Base-by-base conservation (phyloP, 2,113 vertebrate genomes). In the Ophthalmolycus amberensis region DNA sequence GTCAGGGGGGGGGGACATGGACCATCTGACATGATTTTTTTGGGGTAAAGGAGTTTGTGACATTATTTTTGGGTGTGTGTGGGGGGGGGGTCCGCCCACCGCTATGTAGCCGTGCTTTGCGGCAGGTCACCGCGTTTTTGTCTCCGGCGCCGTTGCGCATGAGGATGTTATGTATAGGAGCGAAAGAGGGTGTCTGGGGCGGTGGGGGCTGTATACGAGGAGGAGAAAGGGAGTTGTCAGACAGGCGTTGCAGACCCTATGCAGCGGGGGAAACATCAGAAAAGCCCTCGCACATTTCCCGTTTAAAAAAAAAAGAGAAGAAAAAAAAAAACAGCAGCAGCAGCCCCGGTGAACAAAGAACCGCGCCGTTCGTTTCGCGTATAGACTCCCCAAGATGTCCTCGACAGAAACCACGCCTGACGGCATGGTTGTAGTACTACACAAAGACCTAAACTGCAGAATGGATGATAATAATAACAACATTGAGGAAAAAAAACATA, bases 191-290 rank as follows among this genome's bases (percentile, higher is more conserved):
- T 85, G 89, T 92, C 88, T 89, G 84, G 84, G 70, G 50, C 32
- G 63, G 85, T 18, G 71, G 77, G 80, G 77, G 27, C 79, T 82
- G 75, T 68, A 69, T 78, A 69, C 58, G 81, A 75, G 88, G 73
- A 86, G 83, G 72, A 80, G 90, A 80, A 90, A 90, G 93, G 92
- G 90, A 93, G 93, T 90, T 93, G 91, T 93, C 91, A 93, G 90
- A 93, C 92, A 93, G 92, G 87, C 91, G 90, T 79, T 93, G 94
- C 94, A 90, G 93, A 92, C 88, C 91, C 83, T 92, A 91, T 91
- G 90, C 91, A 85, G 93, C 88, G 90, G 84, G 83, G 80, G 84
- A 75, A n/a, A 42, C 80, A 84, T 85, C 75, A 84, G 79, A 88
- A 88, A 89, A 87, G 73, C 90, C 85, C 78, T 75, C 56, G 79